Percentiles rank a stretch among this genome's conserved stretches.
phyloP scores from a whole-genome alignment of 2,797 vertebrate genomes.

The Tapirus indicus region DNA sequence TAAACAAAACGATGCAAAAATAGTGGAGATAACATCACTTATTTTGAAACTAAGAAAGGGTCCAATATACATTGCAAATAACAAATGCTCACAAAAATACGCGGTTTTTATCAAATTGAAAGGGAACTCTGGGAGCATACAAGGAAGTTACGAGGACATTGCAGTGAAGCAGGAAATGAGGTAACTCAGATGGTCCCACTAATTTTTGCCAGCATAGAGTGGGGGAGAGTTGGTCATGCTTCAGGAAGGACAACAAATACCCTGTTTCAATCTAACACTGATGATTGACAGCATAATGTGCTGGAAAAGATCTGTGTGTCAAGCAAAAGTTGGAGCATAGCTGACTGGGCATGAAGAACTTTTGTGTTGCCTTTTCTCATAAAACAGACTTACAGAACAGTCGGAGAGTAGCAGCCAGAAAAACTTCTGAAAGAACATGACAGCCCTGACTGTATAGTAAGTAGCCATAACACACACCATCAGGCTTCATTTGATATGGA shows the following conservation, averaged over 20 bases:
- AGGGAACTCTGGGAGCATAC: background rate
- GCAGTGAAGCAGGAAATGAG: background rate
- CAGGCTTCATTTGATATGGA: background rate
- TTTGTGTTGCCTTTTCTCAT: background rate
- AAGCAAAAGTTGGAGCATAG: background rate
- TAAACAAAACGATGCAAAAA: background rate
- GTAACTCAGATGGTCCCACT: background rate
- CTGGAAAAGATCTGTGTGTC: background rate
- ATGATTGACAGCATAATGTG: background rate
- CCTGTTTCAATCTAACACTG: background rate
- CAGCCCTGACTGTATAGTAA: background rate
- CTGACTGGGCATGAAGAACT: background rate
- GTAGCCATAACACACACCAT: background rate
- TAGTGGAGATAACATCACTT: background rate
- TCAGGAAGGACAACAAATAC: background rate
- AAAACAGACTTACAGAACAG: background rate
- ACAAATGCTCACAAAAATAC: background rate
- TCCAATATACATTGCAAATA: background rate
- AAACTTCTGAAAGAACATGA: background rate
- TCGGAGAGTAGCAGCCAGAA: background rate
- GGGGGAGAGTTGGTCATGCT: background rate
- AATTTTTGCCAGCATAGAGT: background rate
- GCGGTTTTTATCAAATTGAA: background rate
- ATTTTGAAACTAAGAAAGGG: conserved; percentile 3
- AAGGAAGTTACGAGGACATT: background rate